Percentiles rank a stretch among this genome's conserved stretches.
phyloP scores from a whole-genome alignment of 2,113 vertebrate species.

The Corythornis vintsioides region DNA sequence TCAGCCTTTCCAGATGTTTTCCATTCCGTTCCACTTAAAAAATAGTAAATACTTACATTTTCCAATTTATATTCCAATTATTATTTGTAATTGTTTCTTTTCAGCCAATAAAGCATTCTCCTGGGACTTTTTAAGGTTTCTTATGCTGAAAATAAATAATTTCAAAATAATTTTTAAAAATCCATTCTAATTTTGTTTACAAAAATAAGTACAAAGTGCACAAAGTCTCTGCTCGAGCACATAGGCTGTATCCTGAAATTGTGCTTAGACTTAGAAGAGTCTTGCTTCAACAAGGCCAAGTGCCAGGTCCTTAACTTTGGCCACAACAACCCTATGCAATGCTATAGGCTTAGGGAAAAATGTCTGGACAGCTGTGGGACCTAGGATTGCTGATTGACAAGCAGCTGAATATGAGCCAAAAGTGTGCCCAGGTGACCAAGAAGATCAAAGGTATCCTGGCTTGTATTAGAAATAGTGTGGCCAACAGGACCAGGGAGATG shows the following conservation, averaged over 20 bases:
- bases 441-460: too few relatives aligned
- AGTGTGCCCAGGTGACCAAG: too few relatives aligned
- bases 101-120: background rate
- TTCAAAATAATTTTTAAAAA: slow-evolving; percentile 1
- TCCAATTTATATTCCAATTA: background rate
- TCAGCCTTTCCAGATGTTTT: background rate
- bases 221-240: background rate
- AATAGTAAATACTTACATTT: background rate
- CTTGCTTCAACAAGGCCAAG: too few relatives aligned
- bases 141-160: background rate
- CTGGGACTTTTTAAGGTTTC: background rate
- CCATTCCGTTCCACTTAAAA: background rate
- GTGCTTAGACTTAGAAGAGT: background rate
- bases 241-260: background rate
- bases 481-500: too few relatives aligned
- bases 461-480: too few relatives aligned
- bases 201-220: background rate
- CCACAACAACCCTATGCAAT: too few relatives aligned
- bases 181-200: background rate
- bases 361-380: too few relatives aligned
- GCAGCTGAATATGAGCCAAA: too few relatives aligned
- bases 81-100: background rate
- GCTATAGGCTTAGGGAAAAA: too few relatives aligned
- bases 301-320: too few relatives aligned
- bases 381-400: too few relatives aligned